Evolutionary conservation across 1,140 invertebrate genomes (phyloP), one percentile per base, ranked within the genome.

Genomic region (Drosophila takahashii): DNA sequence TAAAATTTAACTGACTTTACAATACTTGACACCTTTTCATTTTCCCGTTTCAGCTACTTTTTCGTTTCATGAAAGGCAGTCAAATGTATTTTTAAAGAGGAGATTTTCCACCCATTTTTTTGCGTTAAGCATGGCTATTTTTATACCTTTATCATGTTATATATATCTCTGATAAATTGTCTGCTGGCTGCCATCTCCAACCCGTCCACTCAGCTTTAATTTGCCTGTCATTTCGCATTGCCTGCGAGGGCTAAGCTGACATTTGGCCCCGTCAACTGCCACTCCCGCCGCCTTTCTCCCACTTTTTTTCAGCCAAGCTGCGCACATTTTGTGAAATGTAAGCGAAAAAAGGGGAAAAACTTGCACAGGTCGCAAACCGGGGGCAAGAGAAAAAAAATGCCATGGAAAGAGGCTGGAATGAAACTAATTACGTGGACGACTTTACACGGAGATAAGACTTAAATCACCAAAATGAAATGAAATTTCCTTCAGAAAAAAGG

Each of bases 401-500:
- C n/a, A n/a, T 36, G 15, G 27, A 22, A 4, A 45, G 45, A 67
- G 64, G 60, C 60, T 70, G 37, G 64, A 72, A 83, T 67, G 62
- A 83, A 87, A 87, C 83, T 87, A 87, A 87, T 87, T 87, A 89
- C 84, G 54, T 48, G 79, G 62, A 56, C 62, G 84, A 76, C 71
- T 89, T 87, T 87, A 77, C 83, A 87, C 83, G 79, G 51, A 83
- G 83, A 87, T 89, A 87, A 89, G 79, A 73, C 83, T 86, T 73
- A 70, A 89, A 86, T 87, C 79, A 79, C 62, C 83, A 54, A 79
- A 77, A 83, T 60, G 60, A 64, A 81, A 86, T 79, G 74, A 66
- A 67, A 65, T 77, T 75, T 75, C 52, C 45, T 50, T 47, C 34
- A 15, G 4, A 15, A 56, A 34, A n/a, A 15, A 47, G 13, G 6